Conservation (phyloP, 2,113 vertebrate genomes). For the Cyanistes caeruleus region DNA sequence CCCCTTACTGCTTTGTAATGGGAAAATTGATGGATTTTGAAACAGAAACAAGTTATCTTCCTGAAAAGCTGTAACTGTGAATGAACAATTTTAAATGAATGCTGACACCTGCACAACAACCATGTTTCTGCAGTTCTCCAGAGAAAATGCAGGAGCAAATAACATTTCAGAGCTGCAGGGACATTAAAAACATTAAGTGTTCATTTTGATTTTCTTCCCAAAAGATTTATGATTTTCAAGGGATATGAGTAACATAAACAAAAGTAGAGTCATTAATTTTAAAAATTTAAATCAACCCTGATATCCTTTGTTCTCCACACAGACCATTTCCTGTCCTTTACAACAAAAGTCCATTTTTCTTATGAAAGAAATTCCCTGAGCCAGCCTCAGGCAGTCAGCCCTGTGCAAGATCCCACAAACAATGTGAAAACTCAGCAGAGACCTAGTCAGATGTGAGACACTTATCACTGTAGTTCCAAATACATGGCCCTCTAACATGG, state of each 20-base stretch:
- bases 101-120: neutral
- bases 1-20: neutral
- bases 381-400: neutral
- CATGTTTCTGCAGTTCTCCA: neutral
- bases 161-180: neutral
- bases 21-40: neutral
- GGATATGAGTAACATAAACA: neutral
- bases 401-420: neutral
- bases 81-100: neutral
- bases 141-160: neutral
- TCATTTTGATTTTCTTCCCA: neutral
- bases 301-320: neutral
- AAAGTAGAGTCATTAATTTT: neutral
- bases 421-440: neutral
- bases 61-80: neutral
- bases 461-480: neutral
- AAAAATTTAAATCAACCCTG: neutral
- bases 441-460: fast-evolving
- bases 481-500: neutral
- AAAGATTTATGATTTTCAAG: neutral
- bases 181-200: neutral
- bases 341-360: neutral
- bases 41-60: neutral
- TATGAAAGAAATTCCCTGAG: neutral
- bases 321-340: neutral